Evolutionary conservation across 2,888 invertebrate genomes (phyloP), one percentile per base, ranked within the genome.

Genomic region (Sphaerophoria rueppellii): DNA sequence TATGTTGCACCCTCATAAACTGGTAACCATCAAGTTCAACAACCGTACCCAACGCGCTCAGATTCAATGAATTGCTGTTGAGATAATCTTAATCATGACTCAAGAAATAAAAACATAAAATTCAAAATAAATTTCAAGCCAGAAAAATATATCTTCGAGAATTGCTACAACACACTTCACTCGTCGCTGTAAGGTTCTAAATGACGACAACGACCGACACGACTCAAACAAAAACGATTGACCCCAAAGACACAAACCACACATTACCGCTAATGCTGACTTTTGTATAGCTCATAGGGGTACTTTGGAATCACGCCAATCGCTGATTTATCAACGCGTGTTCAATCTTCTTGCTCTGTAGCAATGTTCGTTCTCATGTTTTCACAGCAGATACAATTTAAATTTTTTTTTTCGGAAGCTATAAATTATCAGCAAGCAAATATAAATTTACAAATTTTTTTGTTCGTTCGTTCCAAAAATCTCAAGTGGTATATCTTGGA

Each of bases 301-400:
- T 32, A 67, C 67, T 54, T 54, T 60, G 77, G 55, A 77, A 60
- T 55, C 82, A 60, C 61, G 77, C 60, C 82, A 77, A 77, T 72
- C 55, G 67, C 48, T 73, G 74, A 83, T 75, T 79, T 79, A 79
- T 83, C 74, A 75, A 75, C 63, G 79, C 82, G 65, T 74, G 82
- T 67, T 54, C 35, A 67, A 54, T 67, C 24, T 40, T 24, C 37
- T 58, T 34, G 12, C n/a, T 14, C 50, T 7, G 50, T 16, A 14
- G 43, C 40, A 7, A 6, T 43, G 43, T 43, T 7, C 9, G 0
- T 6, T 6, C 7, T 14, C 14, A 7, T 16, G n/a, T 37, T 0
- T 73, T 70, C 54, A 57, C 61, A 72, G 58, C 54, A 60, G 46
- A 50, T 40, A 65, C 37, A 50, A 50, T 57, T 82, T 67, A 40